Evolutionary conservation across 2,888 invertebrate species (phyloP).

Genomic region (Elegia similella): DNA sequence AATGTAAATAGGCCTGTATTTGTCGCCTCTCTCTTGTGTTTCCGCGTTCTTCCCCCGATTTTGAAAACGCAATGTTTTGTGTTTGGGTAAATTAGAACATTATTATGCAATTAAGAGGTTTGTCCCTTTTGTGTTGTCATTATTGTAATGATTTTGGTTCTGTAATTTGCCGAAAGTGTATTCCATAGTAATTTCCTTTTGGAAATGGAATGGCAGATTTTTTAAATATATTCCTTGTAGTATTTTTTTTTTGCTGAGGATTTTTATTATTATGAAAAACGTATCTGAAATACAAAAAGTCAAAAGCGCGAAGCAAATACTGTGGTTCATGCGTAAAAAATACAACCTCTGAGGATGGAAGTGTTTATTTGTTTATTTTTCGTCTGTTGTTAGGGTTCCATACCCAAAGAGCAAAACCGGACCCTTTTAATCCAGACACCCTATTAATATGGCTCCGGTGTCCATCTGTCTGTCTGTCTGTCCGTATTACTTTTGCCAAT

Average conservation of each 20-base stretch:
- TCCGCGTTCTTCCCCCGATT: slow-evolving; percentile 12
- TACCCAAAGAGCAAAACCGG: too few species aligned
- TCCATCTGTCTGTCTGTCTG: too few species aligned
- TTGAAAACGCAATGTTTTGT: slow-evolving; percentile 3
- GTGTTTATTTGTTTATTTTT: too few species aligned
- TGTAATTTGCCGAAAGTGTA: not conserved
- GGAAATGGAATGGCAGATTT: not conserved
- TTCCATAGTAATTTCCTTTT: not conserved
- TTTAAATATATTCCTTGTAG: not conserved
- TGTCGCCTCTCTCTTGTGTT: slow-evolving; percentile 20
- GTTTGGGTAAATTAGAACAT: slow-evolving; percentile 14
- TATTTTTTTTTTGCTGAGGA: too few species aligned
- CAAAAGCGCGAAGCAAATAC: not conserved
- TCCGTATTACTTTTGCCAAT: too few species aligned
- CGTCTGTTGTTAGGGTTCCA: too few species aligned
- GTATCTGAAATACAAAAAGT: too few species aligned
- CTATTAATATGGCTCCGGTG: too few species aligned
- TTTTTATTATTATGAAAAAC: too few species aligned
- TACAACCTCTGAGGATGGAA: too few species aligned
- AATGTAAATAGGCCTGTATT: slow-evolving; percentile 11
- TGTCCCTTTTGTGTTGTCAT: slow-evolving; percentile 2
- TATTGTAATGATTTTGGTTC: slow-evolving; percentile 1
- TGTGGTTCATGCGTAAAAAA: too few species aligned
- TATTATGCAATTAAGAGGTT: slow-evolving; percentile 14
- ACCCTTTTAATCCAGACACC: too few species aligned